phyloP scores from a whole-genome alignment of 2,888 invertebrate species.

The Cantharis lateralis region DNA sequence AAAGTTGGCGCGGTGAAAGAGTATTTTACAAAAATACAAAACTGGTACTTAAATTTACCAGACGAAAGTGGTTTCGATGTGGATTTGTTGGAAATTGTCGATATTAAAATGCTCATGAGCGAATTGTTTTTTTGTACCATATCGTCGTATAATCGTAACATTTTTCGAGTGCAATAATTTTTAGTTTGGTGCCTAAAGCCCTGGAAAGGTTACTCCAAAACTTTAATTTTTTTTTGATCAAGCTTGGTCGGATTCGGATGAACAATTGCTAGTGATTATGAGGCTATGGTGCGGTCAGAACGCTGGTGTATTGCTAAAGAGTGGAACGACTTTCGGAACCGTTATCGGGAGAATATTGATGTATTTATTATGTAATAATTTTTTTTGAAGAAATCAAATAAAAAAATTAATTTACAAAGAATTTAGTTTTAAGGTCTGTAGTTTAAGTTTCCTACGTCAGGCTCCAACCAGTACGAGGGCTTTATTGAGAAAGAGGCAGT shows the following conservation, averaged over 20 bases:
- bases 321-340: background rate
- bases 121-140: conserved; percentile 18
- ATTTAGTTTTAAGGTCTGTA: too few relatives aligned
- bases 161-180: background rate
- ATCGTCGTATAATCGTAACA: conserved; percentile 26
- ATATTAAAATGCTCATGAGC: conserved; percentile 10
- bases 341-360: background rate
- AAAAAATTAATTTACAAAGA: background rate
- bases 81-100: conserved; percentile 30
- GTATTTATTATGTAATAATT: background rate
- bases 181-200: background rate
- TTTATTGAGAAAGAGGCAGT: too few relatives aligned
- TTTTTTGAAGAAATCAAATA: background rate
- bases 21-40: conserved; percentile 5
- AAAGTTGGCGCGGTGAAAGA: conserved; percentile 4
- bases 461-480: too few relatives aligned
- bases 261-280: background rate
- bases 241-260: background rate
- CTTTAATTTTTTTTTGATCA: background rate
- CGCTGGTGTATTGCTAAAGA: background rate
- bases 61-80: conserved; percentile 10
- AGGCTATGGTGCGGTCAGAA: background rate
- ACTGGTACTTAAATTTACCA: conserved; percentile 11
- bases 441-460: too few relatives aligned
- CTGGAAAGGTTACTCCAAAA: background rate